Percentiles rank a stretch among this genome's conserved stretches.
These are phyloP conservation scores for Dolichopus griseipennis DNA, from an alignment of 2,888 invertebrate species.

Conservation along the genomic window DNA sequence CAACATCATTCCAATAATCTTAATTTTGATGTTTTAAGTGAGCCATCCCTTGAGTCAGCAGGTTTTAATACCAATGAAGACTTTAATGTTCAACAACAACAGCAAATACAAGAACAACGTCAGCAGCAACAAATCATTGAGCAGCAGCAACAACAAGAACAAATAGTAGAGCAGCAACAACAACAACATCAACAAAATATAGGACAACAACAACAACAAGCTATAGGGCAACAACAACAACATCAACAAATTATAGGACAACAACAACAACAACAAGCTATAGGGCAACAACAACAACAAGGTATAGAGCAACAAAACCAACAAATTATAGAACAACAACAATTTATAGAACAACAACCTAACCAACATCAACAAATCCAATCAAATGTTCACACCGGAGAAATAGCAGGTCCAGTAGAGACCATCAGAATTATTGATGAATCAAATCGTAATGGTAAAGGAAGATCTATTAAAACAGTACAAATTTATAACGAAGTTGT, in stretches of 20 bases:
- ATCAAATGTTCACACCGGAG: background rate
- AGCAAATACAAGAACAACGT: no score
- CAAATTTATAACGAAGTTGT: background rate
- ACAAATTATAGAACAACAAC: no score
- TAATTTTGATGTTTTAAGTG: background rate
- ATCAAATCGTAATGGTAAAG: background rate
- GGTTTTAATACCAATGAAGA: background rate
- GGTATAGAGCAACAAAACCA: no score
- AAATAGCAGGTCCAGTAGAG: background rate
- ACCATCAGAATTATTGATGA: background rate
- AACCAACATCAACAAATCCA: background rate
- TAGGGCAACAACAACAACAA: background rate
- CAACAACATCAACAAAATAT: background rate
- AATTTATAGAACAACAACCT: background rate
- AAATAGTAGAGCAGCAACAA: background rate
- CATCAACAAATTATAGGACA: background rate
- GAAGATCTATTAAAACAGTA: background rate
- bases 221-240: background rate
- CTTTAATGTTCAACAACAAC: background rate
- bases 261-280: no score
- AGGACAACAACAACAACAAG: background rate
- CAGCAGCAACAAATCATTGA: no score
- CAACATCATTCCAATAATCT: background rate
- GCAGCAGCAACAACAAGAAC: no score
- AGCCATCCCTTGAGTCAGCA: background rate